Evolutionary conservation across 2,888 invertebrate species (phyloP), one percentile per base, ranked within the genome.

Genomic region (Willowsia nigromaculata): DNA sequence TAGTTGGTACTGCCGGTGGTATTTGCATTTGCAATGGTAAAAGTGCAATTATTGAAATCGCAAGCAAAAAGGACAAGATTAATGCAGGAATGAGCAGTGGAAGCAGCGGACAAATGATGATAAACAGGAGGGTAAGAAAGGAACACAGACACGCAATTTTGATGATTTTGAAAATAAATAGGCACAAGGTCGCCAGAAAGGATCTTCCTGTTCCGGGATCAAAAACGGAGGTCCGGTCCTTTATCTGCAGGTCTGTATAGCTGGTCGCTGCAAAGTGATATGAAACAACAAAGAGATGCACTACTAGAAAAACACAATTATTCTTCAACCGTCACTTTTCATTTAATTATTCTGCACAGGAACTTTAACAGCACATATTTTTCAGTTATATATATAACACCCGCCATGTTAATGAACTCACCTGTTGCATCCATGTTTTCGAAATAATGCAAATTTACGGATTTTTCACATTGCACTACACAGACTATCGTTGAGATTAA

Each of bases 141-240:
- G 65, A 65, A 27, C 89, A 89, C 9, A 90, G 22, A 25, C 82
- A 90, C 27, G 76, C 59, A 25, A 89, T 53, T 85, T 90, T 84
- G 18, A 85, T 80, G 22, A 81, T 50, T 85, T 89, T 85, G 18
- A 89, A 80, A 43, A 85, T 47, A 25, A 80, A 18, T 5, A 85
- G 56, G 47, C 85, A 80, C 56, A 89, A 53, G 30, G 85, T 80
- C 37, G 37, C 71, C 13, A 68, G 18, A 30, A 78, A 83, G 27
- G 76, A 47, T 82, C 83, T 83, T 83, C 88, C 85, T 40, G 30
- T 85, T 85, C 85, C 85, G 59, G 76, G 56, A 30, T 80, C 78
- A 80, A 56, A 53, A n/a, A 59, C 30, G 65, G 62, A 43, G 59
- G 84, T 74, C 37, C 37, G 78, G 30, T 56, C 22, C 53, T 25